phyloP scores from a whole-genome alignment of 2,888 invertebrate genomes.

The Diachrysia chrysitis region DNA sequence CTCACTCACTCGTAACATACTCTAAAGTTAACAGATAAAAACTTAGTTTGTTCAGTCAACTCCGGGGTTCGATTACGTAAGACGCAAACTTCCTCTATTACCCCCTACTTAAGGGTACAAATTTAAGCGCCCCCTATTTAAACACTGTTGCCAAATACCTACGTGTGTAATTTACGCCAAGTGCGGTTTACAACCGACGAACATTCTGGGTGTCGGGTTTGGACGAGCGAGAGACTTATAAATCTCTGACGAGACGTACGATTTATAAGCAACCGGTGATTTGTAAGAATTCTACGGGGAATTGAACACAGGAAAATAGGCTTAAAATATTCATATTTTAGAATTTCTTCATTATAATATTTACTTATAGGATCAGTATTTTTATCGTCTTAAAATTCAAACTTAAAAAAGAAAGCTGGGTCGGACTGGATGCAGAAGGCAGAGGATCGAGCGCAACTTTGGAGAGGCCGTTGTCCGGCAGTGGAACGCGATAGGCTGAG shows the following conservation, averaged over 20 bases:
- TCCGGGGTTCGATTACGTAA: constrained; percentile 78
- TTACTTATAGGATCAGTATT: constrained; percentile 18
- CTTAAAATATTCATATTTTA: constrained; percentile 72
- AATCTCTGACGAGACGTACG: constrained; percentile 78
- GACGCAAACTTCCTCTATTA: constrained; percentile 80
- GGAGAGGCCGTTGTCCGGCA: too few relatives aligned
- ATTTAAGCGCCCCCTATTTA: constrained; percentile 78
- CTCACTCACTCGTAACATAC: constrained; percentile 72
- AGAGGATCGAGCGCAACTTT: too few relatives aligned
- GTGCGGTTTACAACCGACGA: constrained; percentile 75
- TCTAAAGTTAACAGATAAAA: constrained; percentile 81
- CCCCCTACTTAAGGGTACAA: constrained; percentile 77
- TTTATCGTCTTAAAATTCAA: too few relatives aligned
- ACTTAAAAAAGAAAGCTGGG: too few relatives aligned
- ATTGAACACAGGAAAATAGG: constrained; percentile 73
- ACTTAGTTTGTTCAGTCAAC: constrained; percentile 76
- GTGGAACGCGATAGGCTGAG: too few relatives aligned
- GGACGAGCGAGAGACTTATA: constrained; percentile 72
- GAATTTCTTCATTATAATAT: constrained; percentile 55
- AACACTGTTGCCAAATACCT: constrained; percentile 79
- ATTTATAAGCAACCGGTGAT: constrained; percentile 85
- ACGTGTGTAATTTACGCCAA: constrained; percentile 79
- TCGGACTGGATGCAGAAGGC: too few relatives aligned
- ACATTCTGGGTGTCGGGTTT: constrained; percentile 61
- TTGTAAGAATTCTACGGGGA: constrained; percentile 80